Evolutionary conservation across 2,797 vertebrate genomes (phyloP), one percentile per base, ranked within the genome.

Genomic region (Sebastes wilsoni): DNA sequence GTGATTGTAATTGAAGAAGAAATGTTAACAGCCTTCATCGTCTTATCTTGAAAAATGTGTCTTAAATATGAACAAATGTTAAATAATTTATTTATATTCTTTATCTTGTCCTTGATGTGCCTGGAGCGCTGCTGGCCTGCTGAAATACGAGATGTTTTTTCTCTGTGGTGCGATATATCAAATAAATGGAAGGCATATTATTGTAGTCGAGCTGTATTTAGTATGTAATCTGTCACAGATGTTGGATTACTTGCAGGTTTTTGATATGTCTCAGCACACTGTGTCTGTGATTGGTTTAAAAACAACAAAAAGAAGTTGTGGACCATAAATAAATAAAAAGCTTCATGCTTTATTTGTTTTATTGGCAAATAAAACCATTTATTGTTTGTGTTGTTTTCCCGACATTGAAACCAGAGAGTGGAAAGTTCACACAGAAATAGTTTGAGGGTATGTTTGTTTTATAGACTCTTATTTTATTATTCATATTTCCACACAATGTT

Each of bases 281-380:
- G 52, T 8, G 30, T 61, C 78, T 83, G 59, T 74, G 58, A 46
- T 58, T 42, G 2, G 74, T 75, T 22, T 23, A 23, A 66, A 71
- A 65, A 25, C 28, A n/a, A n/a, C n/a, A n/a, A n/a, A n/a, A n/a
- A n/a, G n/a, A 49, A 32, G 18, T 42, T 62, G 42, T 79, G 66
- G 36, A 66, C 2, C 59, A 28, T 73, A 54, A 90, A 85, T 75
- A 77, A 87, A 81, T 55, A 54, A 68, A 68, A 80, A 80, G 25
- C 58, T 65, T 55, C 11, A 0, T 58, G 64, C 16, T 56, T 69
- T 1, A 6, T 85, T 67, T 66, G 69, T 69, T 87, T 88, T 73
- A 77, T 25, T 83, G 56, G 59, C 18, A 46, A 60, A 71, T 79
- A n/a, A 79, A 86, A 72, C 2, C 3, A 25, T 74, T 76, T 27